Evolutionary conservation across 1,140 invertebrate genomes (phyloP), one percentile per base, ranked within the genome.

Genomic region (Danaus plexippus): DNA sequence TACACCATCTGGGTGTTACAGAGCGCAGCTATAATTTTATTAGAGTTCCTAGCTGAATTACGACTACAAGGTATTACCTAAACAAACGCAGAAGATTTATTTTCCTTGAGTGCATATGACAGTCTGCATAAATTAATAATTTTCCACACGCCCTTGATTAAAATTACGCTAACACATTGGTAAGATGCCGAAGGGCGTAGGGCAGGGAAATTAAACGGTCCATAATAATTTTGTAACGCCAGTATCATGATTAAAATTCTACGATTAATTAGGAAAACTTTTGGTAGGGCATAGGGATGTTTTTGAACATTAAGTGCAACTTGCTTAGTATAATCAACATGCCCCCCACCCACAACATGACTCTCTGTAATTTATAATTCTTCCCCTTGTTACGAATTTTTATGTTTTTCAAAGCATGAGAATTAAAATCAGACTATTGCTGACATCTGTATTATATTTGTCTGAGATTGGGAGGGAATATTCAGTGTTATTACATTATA

Each of bases 41-140:
- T 62, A 68, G 50, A 61, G 52, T 59, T 69, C 56, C 51, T 58
- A 62, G 55, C 52, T 57, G 68, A 75, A 75, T 75, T 66, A 69
- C 61, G 52, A 61, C 58, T 57, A 61, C 55, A 64, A 64, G 64
- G 66, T 67, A 71, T 69, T 66, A 73, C 69, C 69, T 75, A 75
- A 79, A 71, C 70, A 79, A 77, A 77, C 67, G 54, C 41, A 47
- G 54, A 59, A 75, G 77, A 86, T 86, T 86, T 86, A 86, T 80
- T 74, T 74, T 69, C 62, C 56, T 66, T 47, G 77, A 83, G 71
- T 86, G 83, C 81, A 86, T 80, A 77, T 66, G 83, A 85, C 81
- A 85, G 80, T 61, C 63, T 83, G 81, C 81, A 86, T 85, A 86
- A 85, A 85, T 85, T 81, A 84, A 84, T 85, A 78, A 81, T 75